phyloP scores from a whole-genome alignment of 2,888 invertebrate genomes.

The Taphrorychus bicolor region DNA sequence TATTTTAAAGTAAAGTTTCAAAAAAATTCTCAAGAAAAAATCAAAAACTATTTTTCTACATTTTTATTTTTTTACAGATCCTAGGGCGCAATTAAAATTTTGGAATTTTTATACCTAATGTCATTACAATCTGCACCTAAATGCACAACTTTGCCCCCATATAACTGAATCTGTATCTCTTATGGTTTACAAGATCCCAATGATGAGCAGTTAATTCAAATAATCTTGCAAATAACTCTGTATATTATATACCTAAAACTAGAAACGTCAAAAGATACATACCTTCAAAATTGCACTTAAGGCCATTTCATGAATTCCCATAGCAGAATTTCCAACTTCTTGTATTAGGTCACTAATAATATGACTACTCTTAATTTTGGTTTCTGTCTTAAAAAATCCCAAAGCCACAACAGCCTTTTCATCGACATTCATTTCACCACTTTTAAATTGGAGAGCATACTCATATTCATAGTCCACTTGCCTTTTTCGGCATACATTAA shows the following conservation, averaged over 20 bases:
- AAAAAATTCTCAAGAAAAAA: too few species aligned
- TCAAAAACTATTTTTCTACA: too few species aligned
- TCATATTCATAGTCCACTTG: conserved; percentile 72
- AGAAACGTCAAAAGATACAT: not conserved
- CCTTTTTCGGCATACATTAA: conserved; percentile 67
- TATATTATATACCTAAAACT: too few species aligned
- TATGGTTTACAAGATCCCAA: too few species aligned
- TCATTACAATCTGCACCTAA: too few species aligned
- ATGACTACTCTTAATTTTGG: conserved; percentile 66
- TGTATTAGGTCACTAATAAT: conserved; percentile 56
- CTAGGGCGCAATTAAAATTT: too few species aligned
- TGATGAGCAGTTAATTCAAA: too few species aligned
- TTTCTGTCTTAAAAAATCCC: conserved; percentile 81
- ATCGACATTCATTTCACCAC: conserved; percentile 66
- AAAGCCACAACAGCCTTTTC: conserved; percentile 76
- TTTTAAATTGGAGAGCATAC: conserved; percentile 61
- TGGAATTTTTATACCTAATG: too few species aligned
- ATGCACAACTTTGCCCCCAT: too few species aligned
- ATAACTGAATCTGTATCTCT: too few species aligned
- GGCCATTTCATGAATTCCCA: conserved; percentile 69
- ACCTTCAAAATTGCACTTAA: conserved; percentile 72
- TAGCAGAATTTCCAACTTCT: conserved; percentile 62
- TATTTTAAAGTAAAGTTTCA: too few species aligned
- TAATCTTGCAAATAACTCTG: not conserved
- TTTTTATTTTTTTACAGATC: too few species aligned